These are phyloP conservation scores for Mycalesis mineus DNA, from an alignment of 2,888 invertebrate species.

Conservation along the genomic window DNA sequence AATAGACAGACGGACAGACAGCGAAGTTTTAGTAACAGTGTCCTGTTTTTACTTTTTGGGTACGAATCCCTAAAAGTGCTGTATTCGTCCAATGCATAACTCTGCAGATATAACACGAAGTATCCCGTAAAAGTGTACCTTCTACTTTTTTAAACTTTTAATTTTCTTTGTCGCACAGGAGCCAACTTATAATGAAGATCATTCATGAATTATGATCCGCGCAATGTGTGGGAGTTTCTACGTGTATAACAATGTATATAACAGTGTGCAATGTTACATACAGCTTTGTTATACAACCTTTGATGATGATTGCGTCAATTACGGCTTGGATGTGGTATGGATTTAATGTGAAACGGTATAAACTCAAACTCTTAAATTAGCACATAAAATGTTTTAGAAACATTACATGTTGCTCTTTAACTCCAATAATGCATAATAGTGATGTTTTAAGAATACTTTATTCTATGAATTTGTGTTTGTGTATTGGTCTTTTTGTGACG, in stretches of 20 bases:
- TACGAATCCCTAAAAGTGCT: too few relatives aligned
- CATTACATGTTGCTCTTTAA: too few relatives aligned
- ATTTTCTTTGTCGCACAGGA: constrained; percentile 19
- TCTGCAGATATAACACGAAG: not conserved
- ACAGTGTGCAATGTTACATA: constrained; percentile 42
- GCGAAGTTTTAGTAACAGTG: too few relatives aligned
- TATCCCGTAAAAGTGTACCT: not conserved
- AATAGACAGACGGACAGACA: too few relatives aligned
- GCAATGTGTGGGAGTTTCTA: constrained; percentile 25
- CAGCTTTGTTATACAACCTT: constrained; percentile 33
- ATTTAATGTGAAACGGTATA: not conserved
- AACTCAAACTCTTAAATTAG: too few relatives aligned
- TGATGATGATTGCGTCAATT: constrained; percentile 6
- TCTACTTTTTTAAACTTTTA: constrained; percentile 14
- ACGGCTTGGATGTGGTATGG: constrained; percentile 28
- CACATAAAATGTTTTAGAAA: too few relatives aligned
- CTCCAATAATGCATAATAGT: too few relatives aligned
- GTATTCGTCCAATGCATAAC: too few relatives aligned
- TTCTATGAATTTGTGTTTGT: too few relatives aligned
- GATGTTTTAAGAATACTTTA: too few relatives aligned
- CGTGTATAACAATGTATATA: constrained; percentile 30
- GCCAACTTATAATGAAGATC: constrained; percentile 28
- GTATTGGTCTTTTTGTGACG: too few relatives aligned
- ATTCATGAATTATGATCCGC: constrained; percentile 28
- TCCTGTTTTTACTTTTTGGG: too few relatives aligned